Conservation (phyloP, 1,140 invertebrate genomes). For the Drosophila grimshawi region DNA sequence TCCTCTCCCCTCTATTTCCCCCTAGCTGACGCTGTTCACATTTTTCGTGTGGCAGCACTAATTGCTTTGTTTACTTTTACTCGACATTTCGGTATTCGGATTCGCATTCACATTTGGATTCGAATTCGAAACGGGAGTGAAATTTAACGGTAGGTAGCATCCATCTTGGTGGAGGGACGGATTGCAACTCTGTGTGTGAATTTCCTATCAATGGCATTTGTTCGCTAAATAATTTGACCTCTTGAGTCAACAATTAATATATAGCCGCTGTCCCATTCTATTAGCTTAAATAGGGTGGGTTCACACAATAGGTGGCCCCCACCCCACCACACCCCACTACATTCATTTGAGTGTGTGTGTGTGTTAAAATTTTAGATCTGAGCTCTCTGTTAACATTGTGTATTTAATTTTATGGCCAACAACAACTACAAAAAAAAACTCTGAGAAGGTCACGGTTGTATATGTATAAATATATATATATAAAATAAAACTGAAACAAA, state of each 20-base stretch:
- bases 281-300: conserved; percentile 52
- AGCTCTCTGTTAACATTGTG: conserved; percentile 18
- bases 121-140: conserved; percentile 59
- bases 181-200: conserved; percentile 57
- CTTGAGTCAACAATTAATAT: conserved; percentile 73
- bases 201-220: conserved; percentile 74
- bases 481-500: conserved; percentile 59
- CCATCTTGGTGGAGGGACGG: conserved; percentile 14
- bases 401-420: conserved; percentile 58
- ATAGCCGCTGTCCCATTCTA: conserved; percentile 66
- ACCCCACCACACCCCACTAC: conserved; percentile 32
- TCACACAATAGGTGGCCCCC: conserved; percentile 25
- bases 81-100: conserved; percentile 37
- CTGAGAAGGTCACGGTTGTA: conserved; percentile 76
- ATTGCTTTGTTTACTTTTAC: conserved; percentile 81
- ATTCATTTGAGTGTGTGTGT: background rate
- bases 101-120: conserved; percentile 30
- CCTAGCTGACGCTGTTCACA: conserved; percentile 2
- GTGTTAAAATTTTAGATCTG: conserved; percentile 34
- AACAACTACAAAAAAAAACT: conserved; percentile 33
- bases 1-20: background rate
- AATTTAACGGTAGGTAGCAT: conserved; percentile 69
- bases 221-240: conserved; percentile 80
- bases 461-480: conserved; percentile 69
- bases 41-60: conserved; percentile 66